These are phyloP conservation scores for Poeciliopsis occidentalis DNA, from an alignment of 2,113 vertebrate genomes.

Conservation along the genomic window DNA sequence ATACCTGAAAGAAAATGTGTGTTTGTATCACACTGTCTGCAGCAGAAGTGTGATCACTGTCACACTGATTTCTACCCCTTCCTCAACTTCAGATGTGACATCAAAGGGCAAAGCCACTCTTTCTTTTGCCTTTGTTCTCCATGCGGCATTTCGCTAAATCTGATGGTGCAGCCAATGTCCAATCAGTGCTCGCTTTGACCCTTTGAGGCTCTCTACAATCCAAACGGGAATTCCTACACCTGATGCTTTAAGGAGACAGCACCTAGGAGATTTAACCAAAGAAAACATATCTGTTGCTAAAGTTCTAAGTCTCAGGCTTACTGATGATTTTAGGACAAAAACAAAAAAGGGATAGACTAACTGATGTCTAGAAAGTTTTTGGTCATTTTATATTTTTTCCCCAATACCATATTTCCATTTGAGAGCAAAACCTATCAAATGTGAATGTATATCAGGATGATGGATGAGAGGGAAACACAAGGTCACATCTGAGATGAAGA, in stretches of 20 bases:
- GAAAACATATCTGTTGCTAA: background rate
- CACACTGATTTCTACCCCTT: slow-evolving; percentile 1
- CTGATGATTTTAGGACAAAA: background rate
- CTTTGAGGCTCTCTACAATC: slow-evolving; percentile 26
- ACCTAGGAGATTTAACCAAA: background rate
- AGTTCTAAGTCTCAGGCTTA: background rate
- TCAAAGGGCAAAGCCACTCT: slow-evolving; percentile 48
- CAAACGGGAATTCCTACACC: slow-evolving; percentile 15
- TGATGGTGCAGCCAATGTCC: slow-evolving; percentile 8
- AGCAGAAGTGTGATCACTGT: slow-evolving; percentile 16
- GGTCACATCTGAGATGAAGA: slow-evolving; percentile 33
- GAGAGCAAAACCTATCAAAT: slow-evolving; percentile 3
- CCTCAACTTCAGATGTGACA: slow-evolving; percentile 30
- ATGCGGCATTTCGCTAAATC: slow-evolving; percentile 49
- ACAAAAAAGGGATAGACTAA: background rate
- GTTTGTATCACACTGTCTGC: background rate
- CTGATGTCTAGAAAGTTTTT: slow-evolving; percentile 2
- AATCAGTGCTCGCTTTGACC: slow-evolving; percentile 30
- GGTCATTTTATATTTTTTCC: slow-evolving; percentile 4
- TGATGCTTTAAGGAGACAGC: background rate
- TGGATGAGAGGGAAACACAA: slow-evolving; percentile 36
- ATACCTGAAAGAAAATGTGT: slow-evolving; percentile 8
- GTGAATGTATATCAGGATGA: slow-evolving; percentile 22
- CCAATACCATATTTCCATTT: background rate
- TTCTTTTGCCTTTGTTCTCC: slow-evolving; percentile 60